Conservation (phyloP, 2,888 invertebrate species). For the Resseliella maxima region DNA sequence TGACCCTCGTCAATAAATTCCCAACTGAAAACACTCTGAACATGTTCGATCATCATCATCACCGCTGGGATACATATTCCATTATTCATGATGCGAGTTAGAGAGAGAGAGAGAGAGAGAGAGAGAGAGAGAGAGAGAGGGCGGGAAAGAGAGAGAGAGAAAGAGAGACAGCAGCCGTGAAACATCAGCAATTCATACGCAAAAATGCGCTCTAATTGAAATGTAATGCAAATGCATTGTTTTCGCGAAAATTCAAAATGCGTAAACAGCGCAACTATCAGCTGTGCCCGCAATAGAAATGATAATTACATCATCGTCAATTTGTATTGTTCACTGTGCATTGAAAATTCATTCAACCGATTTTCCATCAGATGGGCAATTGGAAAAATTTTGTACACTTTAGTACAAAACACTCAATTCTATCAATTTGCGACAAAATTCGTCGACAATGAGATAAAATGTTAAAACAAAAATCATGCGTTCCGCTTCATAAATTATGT, state of each 20-base stretch:
- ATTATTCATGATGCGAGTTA: neutral
- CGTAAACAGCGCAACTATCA: constrained; percentile 42
- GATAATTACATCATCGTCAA: constrained; percentile 8
- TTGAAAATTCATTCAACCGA: constrained; percentile 11
- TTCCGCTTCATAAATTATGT: constrained; percentile 25
- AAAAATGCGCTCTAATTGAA: constrained; percentile 11
- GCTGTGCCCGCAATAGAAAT: constrained; percentile 18
- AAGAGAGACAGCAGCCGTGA: too few relatives aligned
- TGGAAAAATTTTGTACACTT: neutral
- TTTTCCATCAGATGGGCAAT: constrained; percentile 14
- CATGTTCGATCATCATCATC: neutral
- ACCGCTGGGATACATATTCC: neutral
- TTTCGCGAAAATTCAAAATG: neutral
- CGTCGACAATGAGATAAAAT: neutral
- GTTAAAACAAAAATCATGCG: neutral
- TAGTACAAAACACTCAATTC: neutral
- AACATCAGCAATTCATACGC: too few relatives aligned
- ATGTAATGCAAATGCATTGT: constrained; percentile 27
- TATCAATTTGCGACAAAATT: neutral
- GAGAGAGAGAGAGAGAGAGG: too few relatives aligned
- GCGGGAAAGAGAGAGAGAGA: too few relatives aligned
- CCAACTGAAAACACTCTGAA: neutral
- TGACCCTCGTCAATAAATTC: neutral
- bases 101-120: too few relatives aligned
- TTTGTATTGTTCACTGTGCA: neutral